Conservation (phyloP, 2,113 vertebrate species). For the Eudyptes chrysolophus region DNA sequence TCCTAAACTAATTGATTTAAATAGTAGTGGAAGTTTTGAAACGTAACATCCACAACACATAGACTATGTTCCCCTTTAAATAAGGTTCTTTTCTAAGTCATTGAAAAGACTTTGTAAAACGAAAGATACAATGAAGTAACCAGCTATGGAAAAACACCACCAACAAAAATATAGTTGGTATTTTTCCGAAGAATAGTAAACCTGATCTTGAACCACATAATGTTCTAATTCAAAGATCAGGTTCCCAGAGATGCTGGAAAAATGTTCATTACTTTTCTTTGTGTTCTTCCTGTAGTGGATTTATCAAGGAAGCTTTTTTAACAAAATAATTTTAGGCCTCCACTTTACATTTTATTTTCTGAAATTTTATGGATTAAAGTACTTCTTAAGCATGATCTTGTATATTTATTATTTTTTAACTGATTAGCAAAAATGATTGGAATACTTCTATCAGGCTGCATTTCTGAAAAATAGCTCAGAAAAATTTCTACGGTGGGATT, state of each 20-base stretch:
- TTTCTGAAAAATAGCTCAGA: not conserved
- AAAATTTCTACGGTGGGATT: not conserved
- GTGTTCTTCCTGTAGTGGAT: not conserved
- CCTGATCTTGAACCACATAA: not conserved
- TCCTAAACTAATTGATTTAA: not conserved
- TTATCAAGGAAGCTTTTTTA: not conserved
- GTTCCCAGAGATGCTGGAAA: not conserved
- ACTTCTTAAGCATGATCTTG: not conserved
- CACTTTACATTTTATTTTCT: not conserved
- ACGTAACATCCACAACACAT: fast-evolving
- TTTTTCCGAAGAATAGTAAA: not conserved
- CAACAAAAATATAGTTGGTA: not conserved
- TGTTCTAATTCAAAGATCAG: not conserved
- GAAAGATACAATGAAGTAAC: not conserved
- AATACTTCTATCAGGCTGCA: not conserved
- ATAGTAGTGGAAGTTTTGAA: not conserved
- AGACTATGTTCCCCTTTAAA: not conserved
- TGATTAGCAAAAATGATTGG: not conserved
- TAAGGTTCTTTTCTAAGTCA: not conserved
- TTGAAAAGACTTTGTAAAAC: not conserved
- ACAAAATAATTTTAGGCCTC: not conserved
- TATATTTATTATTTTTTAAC: not conserved
- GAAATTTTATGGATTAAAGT: not conserved
- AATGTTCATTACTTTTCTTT: not conserved
- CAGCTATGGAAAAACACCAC: not conserved